Evolutionary conservation across 2,888 invertebrate genomes (phyloP).

Genomic region (Drosophila lutescens): DNA sequence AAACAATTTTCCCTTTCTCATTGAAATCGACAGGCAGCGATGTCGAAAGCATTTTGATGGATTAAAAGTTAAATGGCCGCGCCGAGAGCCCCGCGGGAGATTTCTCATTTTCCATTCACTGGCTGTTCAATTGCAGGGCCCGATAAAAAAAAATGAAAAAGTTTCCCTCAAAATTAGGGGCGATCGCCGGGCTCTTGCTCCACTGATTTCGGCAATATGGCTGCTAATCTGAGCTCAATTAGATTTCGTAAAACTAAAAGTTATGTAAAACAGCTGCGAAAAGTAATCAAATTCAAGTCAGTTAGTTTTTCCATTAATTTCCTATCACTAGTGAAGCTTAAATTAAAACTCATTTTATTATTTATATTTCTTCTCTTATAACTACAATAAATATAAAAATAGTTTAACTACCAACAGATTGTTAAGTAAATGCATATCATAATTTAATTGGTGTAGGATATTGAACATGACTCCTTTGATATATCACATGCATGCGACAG

Average conservation of each 20-base stretch:
- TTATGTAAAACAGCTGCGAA: conserved; percentile 18
- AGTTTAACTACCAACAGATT: background rate
- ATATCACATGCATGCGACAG: conserved; percentile 6
- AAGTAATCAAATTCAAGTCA: conserved; percentile 3
- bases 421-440: background rate
- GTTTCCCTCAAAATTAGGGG: conserved; percentile 46
- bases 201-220: conserved; percentile 4
- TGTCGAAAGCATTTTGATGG: conserved; percentile 60
- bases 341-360: background rate
- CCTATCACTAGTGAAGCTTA: background rate
- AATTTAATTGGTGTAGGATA: background rate
- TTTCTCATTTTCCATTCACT: conserved; percentile 44
- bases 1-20: conserved; percentile 55
- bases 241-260: conserved; percentile 10
- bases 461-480: conserved; percentile 9
- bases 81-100: conserved; percentile 44
- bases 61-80: conserved; percentile 70
- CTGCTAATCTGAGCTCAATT: background rate
- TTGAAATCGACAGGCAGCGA: conserved; percentile 43
- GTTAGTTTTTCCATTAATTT: background rate
- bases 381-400: too few species aligned
- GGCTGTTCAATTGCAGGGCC: conserved; percentile 40
- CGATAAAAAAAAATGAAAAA: conserved; percentile 24
- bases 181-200: conserved; percentile 11
- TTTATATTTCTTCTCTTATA: too few species aligned